phyloP scores from a whole-genome alignment of 30 jellyfish, hydroid and myxozoan species.

The Cassiopea xamachana region DNA sequence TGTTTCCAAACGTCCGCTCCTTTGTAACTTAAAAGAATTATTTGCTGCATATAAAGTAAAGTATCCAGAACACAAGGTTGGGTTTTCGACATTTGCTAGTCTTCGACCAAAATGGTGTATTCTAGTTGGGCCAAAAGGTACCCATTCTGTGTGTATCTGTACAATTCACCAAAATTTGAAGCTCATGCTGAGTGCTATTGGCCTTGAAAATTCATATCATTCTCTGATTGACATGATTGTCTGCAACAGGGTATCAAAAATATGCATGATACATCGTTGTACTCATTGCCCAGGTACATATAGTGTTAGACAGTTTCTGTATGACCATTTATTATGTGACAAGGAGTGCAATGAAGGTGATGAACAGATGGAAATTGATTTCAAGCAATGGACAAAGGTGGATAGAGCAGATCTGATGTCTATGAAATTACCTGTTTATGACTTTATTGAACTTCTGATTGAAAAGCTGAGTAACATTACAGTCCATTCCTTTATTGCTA shows the following conservation, averaged over 20 bases:
- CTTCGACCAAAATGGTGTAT: constrained; percentile 23
- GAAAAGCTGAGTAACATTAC: constrained; percentile 68
- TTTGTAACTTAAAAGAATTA: no score
- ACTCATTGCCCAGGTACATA: constrained; percentile 54
- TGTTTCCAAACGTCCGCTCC: no score
- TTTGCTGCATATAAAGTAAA: no score
- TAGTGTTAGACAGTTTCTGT: constrained; percentile 6
- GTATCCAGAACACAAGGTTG: constrained; percentile 60
- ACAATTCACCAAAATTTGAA: constrained; percentile 11
- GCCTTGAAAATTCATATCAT: not conserved
- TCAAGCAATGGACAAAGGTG: constrained; percentile 58
- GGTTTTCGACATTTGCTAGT: constrained; percentile 71
- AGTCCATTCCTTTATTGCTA: constrained; percentile 74
- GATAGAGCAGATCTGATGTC: constrained; percentile 54
- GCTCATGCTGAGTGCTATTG: constrained; percentile 9
- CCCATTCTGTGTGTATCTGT: constrained; percentile 19
- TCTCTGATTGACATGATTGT: constrained; percentile 14
- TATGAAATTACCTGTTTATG: constrained; percentile 13
- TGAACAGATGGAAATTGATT: constrained; percentile 27
- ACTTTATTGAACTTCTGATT: constrained; percentile 47
- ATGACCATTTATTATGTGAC: not conserved
- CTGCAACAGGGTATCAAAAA: constrained; percentile 20
- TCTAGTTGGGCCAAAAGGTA: constrained; percentile 1
- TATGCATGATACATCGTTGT: constrained; percentile 78
- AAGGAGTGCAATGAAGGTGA: constrained; percentile 8